These are phyloP conservation scores for Drosophila tropicalis DNA, from an alignment of 1,140 invertebrate genomes.

Conservation along the genomic window DNA sequence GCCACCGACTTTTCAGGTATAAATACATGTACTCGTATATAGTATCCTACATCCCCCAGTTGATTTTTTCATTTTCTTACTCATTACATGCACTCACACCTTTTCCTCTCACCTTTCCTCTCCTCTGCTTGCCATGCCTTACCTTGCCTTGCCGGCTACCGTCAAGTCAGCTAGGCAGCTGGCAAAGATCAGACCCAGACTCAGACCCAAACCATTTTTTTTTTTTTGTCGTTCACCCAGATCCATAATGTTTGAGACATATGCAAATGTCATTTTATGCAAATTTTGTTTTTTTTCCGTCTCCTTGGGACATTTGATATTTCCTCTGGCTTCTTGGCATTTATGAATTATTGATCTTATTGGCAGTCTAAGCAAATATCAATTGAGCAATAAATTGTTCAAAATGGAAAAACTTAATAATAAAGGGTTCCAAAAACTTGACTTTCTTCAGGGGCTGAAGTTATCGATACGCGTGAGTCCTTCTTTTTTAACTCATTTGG, in stretches of 20 bases:
- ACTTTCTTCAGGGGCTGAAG: slow-evolving; percentile 5
- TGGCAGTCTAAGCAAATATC: slow-evolving; percentile 79
- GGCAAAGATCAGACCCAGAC: slow-evolving; percentile 8
- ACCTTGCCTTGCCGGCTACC: slow-evolving; percentile 22
- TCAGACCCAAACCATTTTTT: background rate
- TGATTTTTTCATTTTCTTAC: background rate
- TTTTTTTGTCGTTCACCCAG: background rate
- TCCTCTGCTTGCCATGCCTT: background rate
- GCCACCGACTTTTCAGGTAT: slow-evolving; percentile 4
- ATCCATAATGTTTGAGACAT: slow-evolving; percentile 13
- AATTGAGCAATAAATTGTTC: slow-evolving; percentile 75
- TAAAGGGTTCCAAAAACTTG: slow-evolving; percentile 14
- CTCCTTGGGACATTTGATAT: slow-evolving; percentile 51
- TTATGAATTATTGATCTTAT: slow-evolving; percentile 79
- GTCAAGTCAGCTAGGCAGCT: background rate
- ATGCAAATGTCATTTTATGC: slow-evolving; percentile 71
- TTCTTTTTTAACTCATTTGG: background rate
- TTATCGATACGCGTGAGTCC: slow-evolving; percentile 74
- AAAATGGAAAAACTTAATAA: background rate
- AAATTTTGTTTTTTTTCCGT: slow-evolving; percentile 41
- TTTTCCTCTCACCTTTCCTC: slow-evolving; percentile 29
- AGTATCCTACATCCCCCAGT: background rate
- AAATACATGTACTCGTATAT: background rate
- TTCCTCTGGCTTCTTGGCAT: slow-evolving; percentile 32
- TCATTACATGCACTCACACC: slow-evolving; percentile 74